Conservation (phyloP, 2,888 invertebrate species). For the Melipona beecheii region DNA sequence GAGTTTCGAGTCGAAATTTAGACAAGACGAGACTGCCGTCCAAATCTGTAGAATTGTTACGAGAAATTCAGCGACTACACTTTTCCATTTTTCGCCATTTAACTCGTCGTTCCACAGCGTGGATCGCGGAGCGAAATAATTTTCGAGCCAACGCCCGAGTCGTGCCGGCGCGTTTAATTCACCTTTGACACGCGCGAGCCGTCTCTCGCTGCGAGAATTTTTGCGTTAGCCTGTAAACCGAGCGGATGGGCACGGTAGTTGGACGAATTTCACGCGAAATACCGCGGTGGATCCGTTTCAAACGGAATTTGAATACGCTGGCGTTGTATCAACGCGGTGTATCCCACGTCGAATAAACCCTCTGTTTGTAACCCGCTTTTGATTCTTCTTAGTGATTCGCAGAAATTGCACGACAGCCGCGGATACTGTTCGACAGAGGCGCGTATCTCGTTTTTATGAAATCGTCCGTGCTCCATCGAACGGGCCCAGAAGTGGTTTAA, state of each 20-base stretch:
- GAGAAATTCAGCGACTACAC: too few relatives aligned
- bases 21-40: too few relatives aligned
- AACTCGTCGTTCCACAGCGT: background rate
- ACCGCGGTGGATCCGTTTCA: background rate
- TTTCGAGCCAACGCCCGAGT: background rate
- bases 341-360: constrained; percentile 17
- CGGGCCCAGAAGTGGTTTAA: constrained; percentile 29
- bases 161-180: constrained; percentile 13
- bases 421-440: constrained; percentile 32
- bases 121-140: too few relatives aligned
- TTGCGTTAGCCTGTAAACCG: constrained; percentile 5
- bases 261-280: constrained; percentile 12
- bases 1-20: too few relatives aligned
- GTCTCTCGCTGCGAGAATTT: constrained; percentile 1
- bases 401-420: constrained; percentile 6
- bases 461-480: constrained; percentile 6
- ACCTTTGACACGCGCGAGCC: constrained; percentile 11
- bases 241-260: background rate
- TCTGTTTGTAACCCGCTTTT: background rate
- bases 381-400: constrained; percentile 26
- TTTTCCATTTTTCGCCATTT: background rate
- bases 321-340: constrained; percentile 6
- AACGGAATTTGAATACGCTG: constrained; percentile 26
- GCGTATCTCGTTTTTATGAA: constrained; percentile 24
- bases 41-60: background rate